Conservation (phyloP, 2,888 invertebrate species). For the Lithosia quadra region DNA sequence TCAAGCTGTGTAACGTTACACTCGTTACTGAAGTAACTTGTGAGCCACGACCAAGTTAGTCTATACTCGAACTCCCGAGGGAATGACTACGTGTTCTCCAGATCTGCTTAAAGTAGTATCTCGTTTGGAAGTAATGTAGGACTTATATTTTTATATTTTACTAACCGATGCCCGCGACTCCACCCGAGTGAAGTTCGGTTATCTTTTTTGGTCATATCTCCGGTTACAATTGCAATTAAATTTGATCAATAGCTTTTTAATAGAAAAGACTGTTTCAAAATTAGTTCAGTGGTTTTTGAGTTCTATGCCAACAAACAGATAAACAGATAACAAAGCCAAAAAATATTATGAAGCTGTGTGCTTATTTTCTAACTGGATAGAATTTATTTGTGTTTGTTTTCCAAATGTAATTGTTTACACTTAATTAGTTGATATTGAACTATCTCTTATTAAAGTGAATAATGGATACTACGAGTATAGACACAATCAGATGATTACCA, state of each 20-base stretch:
- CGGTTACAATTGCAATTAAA: too few relatives aligned
- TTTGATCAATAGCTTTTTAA: too few relatives aligned
- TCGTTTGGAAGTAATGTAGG: not conserved
- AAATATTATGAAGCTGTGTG: not conserved
- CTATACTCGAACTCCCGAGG: conserved; percentile 20
- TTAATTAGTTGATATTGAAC: not conserved
- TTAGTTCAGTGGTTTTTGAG: too few relatives aligned
- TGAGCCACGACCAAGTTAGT: conserved; percentile 26
- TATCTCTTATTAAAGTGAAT: not conserved
- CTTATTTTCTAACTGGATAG: not conserved
- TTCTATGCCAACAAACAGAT: too few relatives aligned
- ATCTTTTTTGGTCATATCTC: too few relatives aligned
- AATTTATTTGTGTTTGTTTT: not conserved
- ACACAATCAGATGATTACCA: not conserved
- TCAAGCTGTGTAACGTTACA: conserved; percentile 22
- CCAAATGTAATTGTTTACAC: not conserved
- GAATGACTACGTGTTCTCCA: not conserved
- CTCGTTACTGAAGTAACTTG: conserved; percentile 37
- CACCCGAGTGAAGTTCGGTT: too few relatives aligned
- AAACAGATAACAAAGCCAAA: too few relatives aligned
- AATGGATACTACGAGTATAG: not conserved
- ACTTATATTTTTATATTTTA: not conserved
- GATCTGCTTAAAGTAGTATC: not conserved
- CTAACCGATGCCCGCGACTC: too few relatives aligned
- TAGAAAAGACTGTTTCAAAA: too few relatives aligned